A percentile compares a stretch with the other conserved stretches of the same genome.
These are phyloP conservation scores for Ascidia mentula DNA, from an alignment of 23 tunicate species.

Conservation along the genomic window DNA sequence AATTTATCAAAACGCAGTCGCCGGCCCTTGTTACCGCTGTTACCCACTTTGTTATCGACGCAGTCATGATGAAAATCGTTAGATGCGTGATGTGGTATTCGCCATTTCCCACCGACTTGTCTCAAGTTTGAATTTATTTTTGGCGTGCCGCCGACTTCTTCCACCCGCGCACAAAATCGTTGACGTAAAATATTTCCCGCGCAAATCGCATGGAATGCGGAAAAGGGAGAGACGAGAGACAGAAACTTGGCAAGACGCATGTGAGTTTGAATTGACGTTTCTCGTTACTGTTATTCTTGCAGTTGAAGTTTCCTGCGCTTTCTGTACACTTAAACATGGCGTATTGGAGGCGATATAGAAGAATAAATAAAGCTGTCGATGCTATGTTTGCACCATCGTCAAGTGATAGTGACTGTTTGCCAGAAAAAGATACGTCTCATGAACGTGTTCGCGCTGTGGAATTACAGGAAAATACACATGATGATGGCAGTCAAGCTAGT, in stretches of 20 bases:
- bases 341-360: neutral
- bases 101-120: neutral
- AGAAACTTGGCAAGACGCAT: neutral
- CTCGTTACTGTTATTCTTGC: neutral
- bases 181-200: slow-evolving; percentile 5
- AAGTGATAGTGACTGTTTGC: slow-evolving; percentile 10
- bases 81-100: neutral
- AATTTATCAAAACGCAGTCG: neutral
- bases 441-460: neutral
- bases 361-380: neutral
- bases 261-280: neutral
- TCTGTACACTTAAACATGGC: neutral
- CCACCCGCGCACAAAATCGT: slow-evolving; percentile 5
- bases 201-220: neutral
- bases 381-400: slow-evolving; percentile 8
- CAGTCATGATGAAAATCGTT: neutral
- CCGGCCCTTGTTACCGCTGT: neutral
- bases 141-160: slow-evolving; percentile 2
- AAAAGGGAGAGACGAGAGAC: slow-evolving; percentile 4
- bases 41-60: neutral
- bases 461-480: neutral
- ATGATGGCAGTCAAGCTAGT: slow-evolving; percentile 6
- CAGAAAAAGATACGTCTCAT: slow-evolving; percentile 6
- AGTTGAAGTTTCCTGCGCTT: neutral
- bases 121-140: neutral